A percentile compares a stretch with the other conserved stretches of the same genome.
Evolutionary conservation across 2,888 invertebrate species (phyloP).

Genomic region (Digitonthophagus gazella): DNA sequence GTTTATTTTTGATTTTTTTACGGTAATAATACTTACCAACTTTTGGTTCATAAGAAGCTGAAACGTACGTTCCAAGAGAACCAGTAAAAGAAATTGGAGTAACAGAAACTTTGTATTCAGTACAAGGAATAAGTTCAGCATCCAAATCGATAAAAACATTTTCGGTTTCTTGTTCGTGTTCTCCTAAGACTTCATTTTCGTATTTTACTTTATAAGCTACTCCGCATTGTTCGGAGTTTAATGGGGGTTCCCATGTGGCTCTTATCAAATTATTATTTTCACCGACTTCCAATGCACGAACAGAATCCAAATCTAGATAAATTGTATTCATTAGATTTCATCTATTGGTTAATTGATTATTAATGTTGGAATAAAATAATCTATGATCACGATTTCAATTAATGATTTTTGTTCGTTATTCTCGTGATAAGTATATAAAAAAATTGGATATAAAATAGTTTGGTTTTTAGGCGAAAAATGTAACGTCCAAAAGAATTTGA

Average conservation of each 20-base stretch:
- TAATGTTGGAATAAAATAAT: too few relatives aligned
- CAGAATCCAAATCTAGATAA: slow-evolving; percentile 24
- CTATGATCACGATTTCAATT: too few relatives aligned
- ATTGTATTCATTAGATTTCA: too few relatives aligned
- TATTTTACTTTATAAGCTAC: slow-evolving; percentile 23
- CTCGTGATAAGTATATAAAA: too few relatives aligned
- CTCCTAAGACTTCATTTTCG: slow-evolving; percentile 20
- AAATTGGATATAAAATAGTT: too few relatives aligned
- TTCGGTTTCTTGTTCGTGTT: background rate
- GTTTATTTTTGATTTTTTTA: too few relatives aligned
- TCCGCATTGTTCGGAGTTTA: slow-evolving; percentile 25
- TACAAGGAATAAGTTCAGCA: slow-evolving; percentile 21
- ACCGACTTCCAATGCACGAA: slow-evolving; percentile 10
- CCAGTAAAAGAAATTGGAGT: slow-evolving; percentile 22
- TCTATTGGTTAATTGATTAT: too few relatives aligned
- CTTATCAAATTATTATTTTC: slow-evolving; percentile 6
- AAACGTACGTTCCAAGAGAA: slow-evolving; percentile 12
- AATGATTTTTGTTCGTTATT: too few relatives aligned
- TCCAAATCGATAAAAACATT: slow-evolving; percentile 14
- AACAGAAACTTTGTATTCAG: slow-evolving; percentile 20
- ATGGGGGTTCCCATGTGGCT: slow-evolving; percentile 22
- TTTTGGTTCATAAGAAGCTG: background rate
- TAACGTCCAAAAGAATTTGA: too few relatives aligned
- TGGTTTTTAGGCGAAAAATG: too few relatives aligned
- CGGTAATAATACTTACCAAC: slow-evolving; percentile 10